A percentile compares a stretch with the other conserved stretches of the same genome.
Evolutionary conservation across 2,888 invertebrate species (phyloP).

Genomic region (Malthinus flaveolus): DNA sequence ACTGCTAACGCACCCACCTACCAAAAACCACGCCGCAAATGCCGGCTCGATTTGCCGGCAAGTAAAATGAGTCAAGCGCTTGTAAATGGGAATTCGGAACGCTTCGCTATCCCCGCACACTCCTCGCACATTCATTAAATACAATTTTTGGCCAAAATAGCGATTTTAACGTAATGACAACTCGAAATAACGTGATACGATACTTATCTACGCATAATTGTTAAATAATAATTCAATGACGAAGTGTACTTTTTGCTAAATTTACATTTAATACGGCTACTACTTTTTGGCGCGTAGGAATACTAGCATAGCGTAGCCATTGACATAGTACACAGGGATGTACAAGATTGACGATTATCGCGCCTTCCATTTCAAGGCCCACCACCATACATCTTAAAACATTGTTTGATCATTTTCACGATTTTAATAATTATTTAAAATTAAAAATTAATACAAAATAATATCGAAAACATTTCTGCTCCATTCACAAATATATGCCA

Average conservation of each 20-base stretch:
- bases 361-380: slow-evolving; percentile 13
- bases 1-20: slow-evolving; percentile 26
- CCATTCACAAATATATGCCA: too few relatives aligned
- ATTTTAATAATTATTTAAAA: too few relatives aligned
- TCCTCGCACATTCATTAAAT: slow-evolving; percentile 23
- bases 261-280: not conserved
- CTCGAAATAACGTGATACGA: not conserved
- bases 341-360: slow-evolving; percentile 19
- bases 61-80: slow-evolving; percentile 22
- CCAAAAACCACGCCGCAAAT: slow-evolving; percentile 31
- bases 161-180: slow-evolving; percentile 15
- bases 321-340: slow-evolving; percentile 29
- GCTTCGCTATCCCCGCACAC: slow-evolving; percentile 10
- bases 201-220: not conserved
- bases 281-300: slow-evolving; percentile 28
- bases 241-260: slow-evolving; percentile 23
- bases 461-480: too few relatives aligned
- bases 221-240: slow-evolving; percentile 12
- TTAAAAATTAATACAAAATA: too few relatives aligned
- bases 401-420: too few relatives aligned
- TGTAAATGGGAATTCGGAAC: slow-evolving; percentile 16
- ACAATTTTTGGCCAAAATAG: slow-evolving; percentile 3
- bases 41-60: slow-evolving; percentile 33
- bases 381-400: not conserved
- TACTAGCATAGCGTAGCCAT: slow-evolving; percentile 23